phyloP scores from a whole-genome alignment of 1,140 invertebrate species.

The Trachymyrmex cornetzi region DNA sequence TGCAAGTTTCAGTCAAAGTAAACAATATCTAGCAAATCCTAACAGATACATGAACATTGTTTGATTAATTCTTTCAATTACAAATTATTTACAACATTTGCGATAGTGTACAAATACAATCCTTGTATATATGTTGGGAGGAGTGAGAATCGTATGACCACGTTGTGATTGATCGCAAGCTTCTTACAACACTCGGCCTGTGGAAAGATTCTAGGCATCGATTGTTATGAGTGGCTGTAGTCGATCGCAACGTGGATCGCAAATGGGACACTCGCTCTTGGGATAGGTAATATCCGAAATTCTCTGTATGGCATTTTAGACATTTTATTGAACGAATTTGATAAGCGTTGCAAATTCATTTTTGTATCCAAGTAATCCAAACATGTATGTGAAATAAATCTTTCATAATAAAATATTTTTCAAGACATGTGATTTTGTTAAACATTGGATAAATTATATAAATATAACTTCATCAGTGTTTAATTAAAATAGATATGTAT shows the following conservation, averaged over 20 bases:
- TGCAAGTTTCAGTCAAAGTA: constrained; percentile 79
- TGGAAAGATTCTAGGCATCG: too few species aligned
- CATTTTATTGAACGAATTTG: constrained; percentile 51
- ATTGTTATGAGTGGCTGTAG: too few species aligned
- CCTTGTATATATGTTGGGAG: neutral
- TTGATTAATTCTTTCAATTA: constrained; percentile 50
- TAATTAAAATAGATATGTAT: neutral
- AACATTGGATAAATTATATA: neutral
- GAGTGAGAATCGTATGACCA: neutral
- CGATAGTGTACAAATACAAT: neutral
- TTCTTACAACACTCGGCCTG: too few species aligned
- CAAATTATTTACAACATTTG: constrained; percentile 9
- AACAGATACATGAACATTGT: constrained; percentile 73
- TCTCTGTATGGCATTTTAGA: constrained; percentile 32
- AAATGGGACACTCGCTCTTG: too few species aligned
- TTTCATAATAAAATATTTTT: constrained; percentile 65
- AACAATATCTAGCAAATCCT: constrained; percentile 76
- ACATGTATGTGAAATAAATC: constrained; percentile 40
- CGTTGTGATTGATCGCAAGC: too few species aligned
- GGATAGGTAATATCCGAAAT: neutral
- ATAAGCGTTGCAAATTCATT: neutral
- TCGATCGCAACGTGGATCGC: too few species aligned
- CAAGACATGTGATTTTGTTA: constrained; percentile 17
- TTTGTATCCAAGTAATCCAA: constrained; percentile 22
- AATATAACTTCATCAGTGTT: neutral